Base-by-base conservation (phyloP, 2,113 vertebrate genomes). In the Mohoua ochrocephala region DNA sequence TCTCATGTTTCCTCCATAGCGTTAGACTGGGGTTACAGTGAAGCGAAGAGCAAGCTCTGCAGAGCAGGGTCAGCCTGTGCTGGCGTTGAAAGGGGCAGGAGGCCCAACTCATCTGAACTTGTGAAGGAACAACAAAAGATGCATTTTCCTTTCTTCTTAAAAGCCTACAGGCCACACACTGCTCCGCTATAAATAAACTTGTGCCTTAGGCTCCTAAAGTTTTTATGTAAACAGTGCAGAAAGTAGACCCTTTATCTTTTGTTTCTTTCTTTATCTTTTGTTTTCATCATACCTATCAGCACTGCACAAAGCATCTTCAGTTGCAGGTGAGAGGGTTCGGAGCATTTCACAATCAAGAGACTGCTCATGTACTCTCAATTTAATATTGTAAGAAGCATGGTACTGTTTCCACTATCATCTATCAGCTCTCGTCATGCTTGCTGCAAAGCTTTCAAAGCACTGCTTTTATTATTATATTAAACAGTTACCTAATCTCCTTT, bases 1-100 rank as follows among this genome's bases (percentile, higher is more conserved):
- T 70, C 74, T 79, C 26, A 9, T 3, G 15, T 77, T 59, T 23
- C 27, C 20, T 87, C 59, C n/a, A 6, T 11, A 0, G 0, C 15
- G 30, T 41, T 41, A 45, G 7, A 33, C 54, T 15, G 27, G 27
- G 42, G 31, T 56, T 77, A 31, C 30, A 59, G 8, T 4, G 1
- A 2, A 79, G 44, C n/a, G 45, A 54, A 87, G 19, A 52, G 35
- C 3, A 7, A 71, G 49, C 57, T 76, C 41, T 24, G 26, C 37
- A 45, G 31, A 75, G 57, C 50, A 80, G 24, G 35, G 64, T 59
- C 10, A 4, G 3, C 63, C 26, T 59, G 23, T 54, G 50, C 39
- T 60, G 57, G n/a, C 45, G 74, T 0, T 31, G 33, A 73, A 77
- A 80, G 42, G 33, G 44, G 23, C 30, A 89, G 13, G 64, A 76